Percentiles rank a stretch among this genome's conserved stretches.
These are phyloP conservation scores for Mus caroli DNA, from an alignment of 2,797 vertebrate genomes.

Conservation along the genomic window DNA sequence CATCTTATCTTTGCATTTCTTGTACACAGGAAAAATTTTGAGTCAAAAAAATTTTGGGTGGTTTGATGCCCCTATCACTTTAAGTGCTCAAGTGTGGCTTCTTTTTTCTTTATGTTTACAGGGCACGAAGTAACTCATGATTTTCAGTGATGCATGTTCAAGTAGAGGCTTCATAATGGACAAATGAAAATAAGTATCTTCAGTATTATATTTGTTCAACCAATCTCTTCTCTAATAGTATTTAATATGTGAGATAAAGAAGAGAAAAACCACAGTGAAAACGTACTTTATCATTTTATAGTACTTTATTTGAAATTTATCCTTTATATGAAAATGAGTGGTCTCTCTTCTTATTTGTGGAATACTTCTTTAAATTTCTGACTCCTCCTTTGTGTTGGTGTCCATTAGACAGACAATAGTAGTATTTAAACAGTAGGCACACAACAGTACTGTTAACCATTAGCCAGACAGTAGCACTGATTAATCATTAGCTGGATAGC, in stretches of 20 bases:
- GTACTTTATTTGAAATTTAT: neutral
- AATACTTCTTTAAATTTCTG: neutral
- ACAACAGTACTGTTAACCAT: neutral
- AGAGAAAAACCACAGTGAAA: neutral
- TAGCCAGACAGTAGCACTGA: neutral
- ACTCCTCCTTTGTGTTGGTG: neutral
- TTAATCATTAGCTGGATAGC: neutral
- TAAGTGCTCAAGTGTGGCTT: neutral
- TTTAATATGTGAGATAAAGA: neutral
- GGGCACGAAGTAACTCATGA: neutral
- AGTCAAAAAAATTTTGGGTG: too few species aligned
- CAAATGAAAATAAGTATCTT: neutral
- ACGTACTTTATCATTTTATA: neutral
- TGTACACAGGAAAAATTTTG: too few species aligned
- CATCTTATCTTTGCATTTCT: too few species aligned
- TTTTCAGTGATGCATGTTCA: neutral
- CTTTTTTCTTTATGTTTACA: neutral
- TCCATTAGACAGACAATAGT: neutral
- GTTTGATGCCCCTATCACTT: too few species aligned
- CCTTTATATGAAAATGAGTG: neutral
- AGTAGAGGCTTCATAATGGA: neutral
- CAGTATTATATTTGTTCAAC: neutral
- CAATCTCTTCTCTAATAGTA: neutral
- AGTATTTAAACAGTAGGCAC: neutral
- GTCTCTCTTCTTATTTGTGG: fast-evolving